Conservation (phyloP, 2,888 invertebrate species). For the Lasioglossum lativentre region DNA sequence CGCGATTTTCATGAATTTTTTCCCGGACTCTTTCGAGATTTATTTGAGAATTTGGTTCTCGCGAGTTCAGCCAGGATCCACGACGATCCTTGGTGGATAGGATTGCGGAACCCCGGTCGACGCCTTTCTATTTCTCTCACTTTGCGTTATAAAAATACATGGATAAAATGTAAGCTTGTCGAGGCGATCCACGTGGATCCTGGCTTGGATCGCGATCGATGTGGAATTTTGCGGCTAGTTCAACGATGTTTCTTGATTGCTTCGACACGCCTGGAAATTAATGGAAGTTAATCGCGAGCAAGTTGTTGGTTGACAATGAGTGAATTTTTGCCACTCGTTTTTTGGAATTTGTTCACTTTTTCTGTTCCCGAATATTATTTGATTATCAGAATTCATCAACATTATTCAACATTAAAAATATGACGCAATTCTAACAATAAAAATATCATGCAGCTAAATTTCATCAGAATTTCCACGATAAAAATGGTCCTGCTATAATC, state of each 20-base stretch:
- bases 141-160: slow-evolving; percentile 67
- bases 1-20: not conserved
- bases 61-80: not conserved
- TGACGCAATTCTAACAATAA: too few relatives aligned
- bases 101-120: not conserved
- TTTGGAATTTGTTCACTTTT: not conserved
- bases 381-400: too few relatives aligned
- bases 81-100: not conserved
- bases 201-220: slow-evolving; percentile 9
- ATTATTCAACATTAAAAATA: too few relatives aligned
- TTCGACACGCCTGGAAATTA: not conserved
- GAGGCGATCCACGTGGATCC: slow-evolving; percentile 23
- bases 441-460: too few relatives aligned
- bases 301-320: not conserved
- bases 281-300: not conserved
- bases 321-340: not conserved
- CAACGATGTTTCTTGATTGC: not conserved
- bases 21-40: not conserved
- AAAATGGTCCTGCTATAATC: too few relatives aligned
- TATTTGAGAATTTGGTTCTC: not conserved
- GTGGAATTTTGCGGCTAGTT: not conserved
- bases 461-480: too few relatives aligned
- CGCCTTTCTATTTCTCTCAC: slow-evolving; percentile 16
- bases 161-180: slow-evolving; percentile 58
- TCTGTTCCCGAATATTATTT: too few relatives aligned